Conservation (phyloP, 2,888 invertebrate genomes). For the Germaria angustata region DNA sequence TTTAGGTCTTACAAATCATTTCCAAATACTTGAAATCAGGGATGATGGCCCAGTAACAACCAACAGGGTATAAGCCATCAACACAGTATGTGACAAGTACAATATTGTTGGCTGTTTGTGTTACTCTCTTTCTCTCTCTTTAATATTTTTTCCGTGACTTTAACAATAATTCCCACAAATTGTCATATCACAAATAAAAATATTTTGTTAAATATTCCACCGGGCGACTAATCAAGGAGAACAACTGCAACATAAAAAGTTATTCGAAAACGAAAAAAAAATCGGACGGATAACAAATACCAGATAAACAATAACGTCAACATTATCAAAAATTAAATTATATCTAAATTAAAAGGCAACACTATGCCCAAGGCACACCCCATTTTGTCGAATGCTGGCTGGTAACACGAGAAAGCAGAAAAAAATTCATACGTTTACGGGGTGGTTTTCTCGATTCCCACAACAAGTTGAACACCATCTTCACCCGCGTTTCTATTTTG, state of each 20-base stretch:
- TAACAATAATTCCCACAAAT: slow-evolving; percentile 66
- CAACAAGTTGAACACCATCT: slow-evolving; percentile 54
- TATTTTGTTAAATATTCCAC: slow-evolving; percentile 6
- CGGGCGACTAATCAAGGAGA: slow-evolving; percentile 52
- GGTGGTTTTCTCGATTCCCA: slow-evolving; percentile 56
- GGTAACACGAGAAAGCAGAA: background rate
- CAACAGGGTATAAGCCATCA: slow-evolving; percentile 34
- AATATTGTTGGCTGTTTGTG: slow-evolving; percentile 45
- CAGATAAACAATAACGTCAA: slow-evolving; percentile 42
- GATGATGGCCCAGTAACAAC: slow-evolving; percentile 3
- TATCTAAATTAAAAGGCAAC: slow-evolving; percentile 62
- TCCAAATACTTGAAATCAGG: slow-evolving; percentile 12
- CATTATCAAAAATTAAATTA: slow-evolving; percentile 60
- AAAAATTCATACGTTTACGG: background rate
- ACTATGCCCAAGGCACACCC: slow-evolving; percentile 55
- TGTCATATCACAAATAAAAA: slow-evolving; percentile 61
- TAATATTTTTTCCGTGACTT: background rate
- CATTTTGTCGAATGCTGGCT: background rate
- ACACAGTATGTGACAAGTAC: slow-evolving; percentile 54
- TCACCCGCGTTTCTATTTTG: slow-evolving; percentile 44
- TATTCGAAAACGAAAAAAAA: background rate
- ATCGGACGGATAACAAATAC: slow-evolving; percentile 29
- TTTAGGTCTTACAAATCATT: background rate
- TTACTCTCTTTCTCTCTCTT: background rate
- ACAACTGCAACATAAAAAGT: slow-evolving; percentile 13